Percentiles rank a stretch among this genome's conserved stretches.
Conservation (phyloP, 2,113 vertebrate species). For the Vicugna pacos region DNA sequence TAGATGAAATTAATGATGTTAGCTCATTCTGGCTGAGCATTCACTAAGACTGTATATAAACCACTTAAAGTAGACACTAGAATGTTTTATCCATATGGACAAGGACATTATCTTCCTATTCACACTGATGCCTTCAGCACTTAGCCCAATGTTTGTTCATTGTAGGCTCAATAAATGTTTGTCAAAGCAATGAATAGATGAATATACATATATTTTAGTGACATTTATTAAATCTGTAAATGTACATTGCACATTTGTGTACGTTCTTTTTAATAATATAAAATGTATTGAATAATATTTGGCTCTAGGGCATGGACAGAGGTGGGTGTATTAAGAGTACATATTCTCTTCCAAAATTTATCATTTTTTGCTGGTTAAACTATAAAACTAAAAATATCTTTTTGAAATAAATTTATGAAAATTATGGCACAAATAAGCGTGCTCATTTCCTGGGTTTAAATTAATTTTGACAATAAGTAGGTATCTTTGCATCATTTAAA, state of each 20-base stretch:
- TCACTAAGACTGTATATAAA: background rate
- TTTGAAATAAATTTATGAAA: background rate
- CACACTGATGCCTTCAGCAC: background rate
- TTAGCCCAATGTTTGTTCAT: background rate
- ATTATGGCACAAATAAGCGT: background rate
- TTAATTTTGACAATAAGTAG: background rate
- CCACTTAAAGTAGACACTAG: background rate
- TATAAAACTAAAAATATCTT: background rate
- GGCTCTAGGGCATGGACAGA: rapidly evolving
- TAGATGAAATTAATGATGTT: background rate
- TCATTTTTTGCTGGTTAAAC: constrained; percentile 24
- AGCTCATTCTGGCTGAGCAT: background rate
- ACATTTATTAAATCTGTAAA: background rate
- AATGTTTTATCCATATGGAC: background rate
- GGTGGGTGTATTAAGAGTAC: background rate
- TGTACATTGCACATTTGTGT: background rate
- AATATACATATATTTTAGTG: background rate
- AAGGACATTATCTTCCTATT: background rate
- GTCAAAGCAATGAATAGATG: background rate
- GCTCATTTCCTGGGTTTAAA: background rate
- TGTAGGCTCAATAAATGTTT: background rate
- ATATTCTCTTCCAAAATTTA: background rate
- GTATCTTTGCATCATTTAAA: constrained; percentile 3
- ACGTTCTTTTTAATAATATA: background rate
- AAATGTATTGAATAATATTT: background rate